Evolutionary conservation across 2,888 invertebrate genomes (phyloP), one percentile per base, ranked within the genome.

Genomic region (Protonemura montana): DNA sequence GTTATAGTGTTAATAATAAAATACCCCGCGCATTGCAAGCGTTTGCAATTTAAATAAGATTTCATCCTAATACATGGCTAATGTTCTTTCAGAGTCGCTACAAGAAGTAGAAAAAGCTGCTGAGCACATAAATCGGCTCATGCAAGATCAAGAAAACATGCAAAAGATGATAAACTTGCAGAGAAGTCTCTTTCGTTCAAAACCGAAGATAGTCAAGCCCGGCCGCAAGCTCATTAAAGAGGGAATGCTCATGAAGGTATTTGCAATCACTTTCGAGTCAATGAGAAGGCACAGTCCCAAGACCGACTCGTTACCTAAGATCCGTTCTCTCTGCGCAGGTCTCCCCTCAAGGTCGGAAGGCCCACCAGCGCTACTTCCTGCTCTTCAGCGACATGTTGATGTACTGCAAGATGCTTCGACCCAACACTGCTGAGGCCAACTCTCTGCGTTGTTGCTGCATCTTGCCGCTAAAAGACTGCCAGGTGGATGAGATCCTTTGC

Each of bases 361-460:
- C 88, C 10, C 91, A 93, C 86, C 94, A 93, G 89, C 91, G 95
- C 7, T 95, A 95, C 90, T 94, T 95, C 88, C 93, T 96, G 88
- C 92, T 96, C 25, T 93, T 95, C 91, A 95, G 93, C 25, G 96
- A 96, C 89, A 94, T 95, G 89, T 92, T 96, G 81, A 92, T 96
- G 90, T 95, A 95, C 89, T 95, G 95, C 89, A 96, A 95, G 91
- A 92, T 94, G 85, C 91, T 93, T 86, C 93, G 93, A 25, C 90
- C 92, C 2, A 92, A 93, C 85, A 92, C 93, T 0, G 91, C 93
- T 0, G 93, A 93, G 41, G 92, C 94, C 16, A 94, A 93, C 89
- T 94, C 94, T 0, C 89, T 95, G 6, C 93, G 93, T 89, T 94
- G 95, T 88, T 93, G 94, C 87, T 94, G 94, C 89, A 93, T 95